Percentiles rank a stretch among this genome's conserved stretches.
Conservation (phyloP, 2,888 invertebrate genomes). For the Balanococcus diminutus region DNA sequence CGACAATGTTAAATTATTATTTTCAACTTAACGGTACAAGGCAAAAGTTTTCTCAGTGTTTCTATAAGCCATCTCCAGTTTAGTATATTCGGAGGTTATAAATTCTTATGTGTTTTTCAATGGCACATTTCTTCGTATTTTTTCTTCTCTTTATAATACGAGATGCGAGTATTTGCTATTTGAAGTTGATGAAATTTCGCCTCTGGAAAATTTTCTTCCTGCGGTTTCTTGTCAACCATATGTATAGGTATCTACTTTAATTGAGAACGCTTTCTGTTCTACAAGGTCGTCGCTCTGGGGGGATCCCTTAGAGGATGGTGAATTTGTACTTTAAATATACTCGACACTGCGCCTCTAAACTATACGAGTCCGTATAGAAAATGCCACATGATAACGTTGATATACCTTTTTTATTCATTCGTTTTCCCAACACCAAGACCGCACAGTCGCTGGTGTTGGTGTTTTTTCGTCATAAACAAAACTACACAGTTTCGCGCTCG, state of each 20-base stretch:
- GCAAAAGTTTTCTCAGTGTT: neutral
- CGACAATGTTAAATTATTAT: slow-evolving; percentile 5
- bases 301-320: neutral
- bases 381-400: neutral
- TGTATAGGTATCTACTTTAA: neutral
- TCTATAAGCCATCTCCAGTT: neutral
- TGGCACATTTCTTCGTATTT: neutral
- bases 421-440: neutral
- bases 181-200: neutral
- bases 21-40: neutral
- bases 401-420: neutral
- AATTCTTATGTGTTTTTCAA: slow-evolving; percentile 11
- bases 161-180: neutral
- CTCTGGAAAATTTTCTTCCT: neutral
- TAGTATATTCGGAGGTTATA: slow-evolving; percentile 1
- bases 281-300: neutral
- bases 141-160: neutral
- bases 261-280: neutral
- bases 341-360: neutral
- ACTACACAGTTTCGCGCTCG: neutral
- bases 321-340: neutral
- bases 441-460: neutral
- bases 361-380: neutral
- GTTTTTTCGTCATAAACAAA: slow-evolving; percentile 4
- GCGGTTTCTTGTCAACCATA: neutral